phyloP scores from a whole-genome alignment of 2,113 vertebrate species.

The Morone chrysops region DNA sequence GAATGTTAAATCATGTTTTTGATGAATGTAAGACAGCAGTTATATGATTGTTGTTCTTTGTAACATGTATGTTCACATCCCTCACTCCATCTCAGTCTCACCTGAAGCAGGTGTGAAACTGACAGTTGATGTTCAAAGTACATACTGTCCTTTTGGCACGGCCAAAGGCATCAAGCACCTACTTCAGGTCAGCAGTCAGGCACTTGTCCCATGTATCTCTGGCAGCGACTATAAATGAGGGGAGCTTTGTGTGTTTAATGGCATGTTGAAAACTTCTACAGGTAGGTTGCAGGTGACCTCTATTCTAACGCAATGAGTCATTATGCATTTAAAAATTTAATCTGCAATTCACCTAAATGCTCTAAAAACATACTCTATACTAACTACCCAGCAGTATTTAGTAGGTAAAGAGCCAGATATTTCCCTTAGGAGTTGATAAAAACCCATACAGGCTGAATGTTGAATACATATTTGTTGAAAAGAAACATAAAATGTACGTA shows the following conservation, averaged over 20 bases:
- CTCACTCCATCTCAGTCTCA: constrained; percentile 80
- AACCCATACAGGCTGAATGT: not conserved
- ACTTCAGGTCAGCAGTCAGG: constrained; percentile 58
- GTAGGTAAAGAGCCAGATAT: not conserved
- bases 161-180: constrained; percentile 39
- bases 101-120: constrained; percentile 18
- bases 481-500: no score
- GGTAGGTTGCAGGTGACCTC: constrained; percentile 12
- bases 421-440: not conserved
- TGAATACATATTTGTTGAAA: not conserved
- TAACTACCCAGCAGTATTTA: not conserved
- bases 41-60: constrained; percentile 31
- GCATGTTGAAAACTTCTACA: constrained; percentile 21
- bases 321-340: not conserved
- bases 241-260: constrained; percentile 33
- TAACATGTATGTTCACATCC: constrained; percentile 82
- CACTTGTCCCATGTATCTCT: constrained; percentile 33
- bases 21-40: not conserved
- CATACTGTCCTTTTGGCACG: constrained; percentile 22
- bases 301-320: not conserved
- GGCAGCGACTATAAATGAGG: constrained; percentile 5
- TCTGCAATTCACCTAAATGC: not conserved
- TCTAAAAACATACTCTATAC: not conserved
- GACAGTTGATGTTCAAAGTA: constrained; percentile 29
- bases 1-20: not conserved